These are phyloP conservation scores for Littorina saxatilis DNA, from an alignment of 1,140 invertebrate genomes.

Conservation along the genomic window DNA sequence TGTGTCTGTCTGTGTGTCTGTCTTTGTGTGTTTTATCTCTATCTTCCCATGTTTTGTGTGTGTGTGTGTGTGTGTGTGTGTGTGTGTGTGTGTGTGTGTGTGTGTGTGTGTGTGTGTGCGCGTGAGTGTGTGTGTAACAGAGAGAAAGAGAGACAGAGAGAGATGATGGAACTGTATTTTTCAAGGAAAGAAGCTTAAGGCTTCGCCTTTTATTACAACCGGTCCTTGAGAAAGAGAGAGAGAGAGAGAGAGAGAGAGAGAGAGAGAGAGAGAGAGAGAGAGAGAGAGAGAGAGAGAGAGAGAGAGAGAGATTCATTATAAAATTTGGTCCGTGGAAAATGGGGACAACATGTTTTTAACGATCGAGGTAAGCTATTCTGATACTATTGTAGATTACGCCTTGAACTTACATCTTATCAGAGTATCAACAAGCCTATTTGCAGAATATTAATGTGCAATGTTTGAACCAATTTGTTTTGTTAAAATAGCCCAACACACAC, in stretches of 20 bases:
- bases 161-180: no score
- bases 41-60: not conserved
- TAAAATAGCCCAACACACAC: no score
- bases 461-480: no score
- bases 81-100: not conserved
- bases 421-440: not conserved
- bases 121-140: conserved; percentile 4
- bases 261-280: not conserved
- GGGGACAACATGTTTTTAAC: not conserved
- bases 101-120: conserved; percentile 1
- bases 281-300: conserved; percentile 1
- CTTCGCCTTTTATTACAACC: no score
- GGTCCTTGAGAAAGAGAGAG: no score
- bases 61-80: conserved; percentile 15
- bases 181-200: no score
- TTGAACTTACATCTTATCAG: not conserved
- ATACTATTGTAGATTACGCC: no score
- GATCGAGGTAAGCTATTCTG: no score
- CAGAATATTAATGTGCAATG: not conserved
- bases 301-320: no score
- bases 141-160: no score
- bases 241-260: conserved; percentile 13
- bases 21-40: not conserved
- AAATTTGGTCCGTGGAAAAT: not conserved
- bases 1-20: no score